phyloP scores from a whole-genome alignment of 2,113 vertebrate genomes.

The Carassius auratus region DNA sequence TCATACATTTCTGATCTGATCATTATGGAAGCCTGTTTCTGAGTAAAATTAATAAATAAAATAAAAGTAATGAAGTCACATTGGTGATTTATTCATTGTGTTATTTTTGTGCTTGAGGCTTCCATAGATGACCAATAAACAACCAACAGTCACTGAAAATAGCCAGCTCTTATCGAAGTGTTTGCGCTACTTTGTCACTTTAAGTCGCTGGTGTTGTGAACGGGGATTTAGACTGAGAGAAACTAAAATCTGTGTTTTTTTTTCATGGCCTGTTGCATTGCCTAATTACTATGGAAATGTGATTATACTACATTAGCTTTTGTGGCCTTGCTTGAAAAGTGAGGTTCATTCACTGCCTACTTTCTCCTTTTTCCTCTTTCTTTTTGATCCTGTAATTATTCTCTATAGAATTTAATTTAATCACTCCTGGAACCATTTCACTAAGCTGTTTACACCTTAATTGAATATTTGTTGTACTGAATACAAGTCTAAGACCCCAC shows the following conservation, averaged over 20 bases:
- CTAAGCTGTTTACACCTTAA: constrained; percentile 31
- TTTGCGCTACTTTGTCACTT: background rate
- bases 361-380: background rate
- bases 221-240: background rate
- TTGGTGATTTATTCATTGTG: background rate
- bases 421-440: constrained; percentile 44
- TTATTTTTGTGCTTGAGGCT: background rate
- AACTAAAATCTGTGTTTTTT: constrained; percentile 1
- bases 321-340: constrained; percentile 38
- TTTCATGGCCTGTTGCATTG: constrained; percentile 6
- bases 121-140: background rate
- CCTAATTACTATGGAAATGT: constrained; percentile 34
- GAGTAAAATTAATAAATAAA: background rate
- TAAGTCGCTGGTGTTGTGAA: background rate
- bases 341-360: background rate
- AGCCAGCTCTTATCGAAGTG: background rate
- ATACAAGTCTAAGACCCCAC: background rate
- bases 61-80: no score
- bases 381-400: constrained; percentile 31
- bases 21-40: background rate
- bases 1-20: background rate
- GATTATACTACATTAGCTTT: constrained; percentile 44
- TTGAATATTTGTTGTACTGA: constrained; percentile 39
- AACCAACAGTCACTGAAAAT: background rate
- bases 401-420: constrained; percentile 27